phyloP scores from a whole-genome alignment of 2,113 vertebrate genomes.

The Sinocyclocheilus anshuiensis region DNA sequence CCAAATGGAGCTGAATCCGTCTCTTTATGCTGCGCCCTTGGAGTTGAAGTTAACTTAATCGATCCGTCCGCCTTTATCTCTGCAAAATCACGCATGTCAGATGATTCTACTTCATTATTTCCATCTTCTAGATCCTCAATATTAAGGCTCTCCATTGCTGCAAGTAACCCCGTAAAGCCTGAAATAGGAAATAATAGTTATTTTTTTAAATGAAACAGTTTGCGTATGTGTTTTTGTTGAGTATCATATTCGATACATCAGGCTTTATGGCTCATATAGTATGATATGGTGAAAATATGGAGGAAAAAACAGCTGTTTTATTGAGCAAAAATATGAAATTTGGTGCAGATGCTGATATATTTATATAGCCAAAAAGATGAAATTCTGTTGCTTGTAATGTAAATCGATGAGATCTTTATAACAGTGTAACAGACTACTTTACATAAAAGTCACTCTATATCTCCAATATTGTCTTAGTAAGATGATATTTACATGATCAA shows the following conservation, averaged over 20 bases:
- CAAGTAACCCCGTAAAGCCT: not conserved
- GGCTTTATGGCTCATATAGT: too few species aligned
- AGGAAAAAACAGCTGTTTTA: not conserved
- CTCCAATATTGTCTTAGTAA: too few species aligned
- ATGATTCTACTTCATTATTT: slow-evolving; percentile 49
- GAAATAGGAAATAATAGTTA: not conserved
- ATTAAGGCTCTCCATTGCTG: slow-evolving; percentile 44
- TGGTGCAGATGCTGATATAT: not conserved
- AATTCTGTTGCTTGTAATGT: not conserved
- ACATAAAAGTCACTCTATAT: not conserved
- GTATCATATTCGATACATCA: too few species aligned
- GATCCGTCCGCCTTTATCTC: too few species aligned
- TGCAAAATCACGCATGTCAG: slow-evolving; percentile 16
- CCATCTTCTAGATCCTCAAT: slow-evolving; percentile 57
- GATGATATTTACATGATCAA: not conserved
- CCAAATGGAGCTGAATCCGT: slow-evolving; percentile 46
- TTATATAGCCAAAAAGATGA: not conserved
- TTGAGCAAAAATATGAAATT: not conserved
- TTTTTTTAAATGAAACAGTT: not conserved
- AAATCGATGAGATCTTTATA: not conserved
- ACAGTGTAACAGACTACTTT: not conserved
- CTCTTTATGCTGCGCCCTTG: not conserved
- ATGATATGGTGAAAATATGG: too few species aligned
- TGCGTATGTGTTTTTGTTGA: not conserved
- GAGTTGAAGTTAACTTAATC: not conserved